Evolutionary conservation across 1,140 invertebrate genomes (phyloP), one percentile per base, ranked within the genome.

Genomic region (Drosophila melanogaster): DNA sequence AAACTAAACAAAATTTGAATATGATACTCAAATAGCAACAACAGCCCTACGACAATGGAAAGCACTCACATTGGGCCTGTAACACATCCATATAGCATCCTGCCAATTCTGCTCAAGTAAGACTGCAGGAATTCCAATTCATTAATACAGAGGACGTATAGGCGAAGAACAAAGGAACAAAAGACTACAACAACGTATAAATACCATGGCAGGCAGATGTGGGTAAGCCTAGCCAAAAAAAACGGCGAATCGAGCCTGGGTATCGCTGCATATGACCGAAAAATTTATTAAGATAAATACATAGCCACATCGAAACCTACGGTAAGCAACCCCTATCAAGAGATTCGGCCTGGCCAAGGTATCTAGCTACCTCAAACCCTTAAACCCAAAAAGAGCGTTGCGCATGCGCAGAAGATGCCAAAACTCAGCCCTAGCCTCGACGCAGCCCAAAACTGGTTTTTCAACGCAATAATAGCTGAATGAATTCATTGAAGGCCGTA

Each of bases 151-250:
- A 54, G 67, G 71, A 72, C 79, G 72, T 77, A 66, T 72, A 81
- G 76, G 79, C 72, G 80, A 72, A 67, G 72, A 69, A 76, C 77
- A 79, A 65, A 54, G 65, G 78, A 53, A 81, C 77, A 75, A 79
- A 66, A 72, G 65, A 80, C 79, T 59, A 67, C 46, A 55, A 30
- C 57, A 51, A 17, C 72, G 66, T 72, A 72, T 79, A 72, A 33
- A 11, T 24, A 14, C 12, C 12, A 47, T 7, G 54, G 11, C 44
- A 15, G 46, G 50, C 70, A 79, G 77, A 79, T 81, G 78, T 76
- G 65, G 65, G 65, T 60, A 79, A 79, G 78, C 75, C 62, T 59
- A 74, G 66, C 54, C 46, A 53, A 30, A 30, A 30, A 30, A 8
- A 71, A 76, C 66, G 62, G 75, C 72, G 71, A 26, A 24, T 26